Conservation (phyloP, 2,113 vertebrate species). For the Heterocephalus glaber region DNA sequence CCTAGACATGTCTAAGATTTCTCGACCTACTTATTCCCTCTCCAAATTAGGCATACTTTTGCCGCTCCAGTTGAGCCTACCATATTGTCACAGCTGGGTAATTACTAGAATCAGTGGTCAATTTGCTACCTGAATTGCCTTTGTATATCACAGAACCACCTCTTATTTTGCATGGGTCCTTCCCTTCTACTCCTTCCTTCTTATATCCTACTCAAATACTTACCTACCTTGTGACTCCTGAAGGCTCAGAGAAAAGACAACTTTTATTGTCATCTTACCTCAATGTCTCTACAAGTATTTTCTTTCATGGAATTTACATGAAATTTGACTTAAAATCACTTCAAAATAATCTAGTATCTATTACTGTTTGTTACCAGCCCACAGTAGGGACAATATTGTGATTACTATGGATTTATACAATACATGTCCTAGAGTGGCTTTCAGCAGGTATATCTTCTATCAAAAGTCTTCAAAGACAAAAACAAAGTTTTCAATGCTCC, state of each 20-base stretch:
- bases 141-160: background rate
- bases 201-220: background rate
- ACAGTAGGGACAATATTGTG: background rate
- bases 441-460: background rate
- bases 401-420: background rate
- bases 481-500: background rate
- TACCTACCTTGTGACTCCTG: background rate
- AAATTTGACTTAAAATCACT: slow-evolving; percentile 17
- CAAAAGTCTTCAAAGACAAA: background rate
- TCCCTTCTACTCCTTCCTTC: background rate
- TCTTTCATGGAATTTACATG: background rate
- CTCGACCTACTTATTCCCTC: background rate
- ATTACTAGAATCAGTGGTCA: background rate
- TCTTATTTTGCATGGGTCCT: background rate
- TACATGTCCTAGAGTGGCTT: background rate
- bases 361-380: background rate
- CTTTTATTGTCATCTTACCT: background rate
- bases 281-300: background rate
- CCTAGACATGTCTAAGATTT: background rate
- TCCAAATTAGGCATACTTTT: background rate
- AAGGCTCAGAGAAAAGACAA: slow-evolving; percentile 20
- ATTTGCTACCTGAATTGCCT: background rate
- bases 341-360: background rate
- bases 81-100: background rate
- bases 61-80: background rate